phyloP scores from a whole-genome alignment of 2,888 invertebrate species.

The Colostygia pectinataria region DNA sequence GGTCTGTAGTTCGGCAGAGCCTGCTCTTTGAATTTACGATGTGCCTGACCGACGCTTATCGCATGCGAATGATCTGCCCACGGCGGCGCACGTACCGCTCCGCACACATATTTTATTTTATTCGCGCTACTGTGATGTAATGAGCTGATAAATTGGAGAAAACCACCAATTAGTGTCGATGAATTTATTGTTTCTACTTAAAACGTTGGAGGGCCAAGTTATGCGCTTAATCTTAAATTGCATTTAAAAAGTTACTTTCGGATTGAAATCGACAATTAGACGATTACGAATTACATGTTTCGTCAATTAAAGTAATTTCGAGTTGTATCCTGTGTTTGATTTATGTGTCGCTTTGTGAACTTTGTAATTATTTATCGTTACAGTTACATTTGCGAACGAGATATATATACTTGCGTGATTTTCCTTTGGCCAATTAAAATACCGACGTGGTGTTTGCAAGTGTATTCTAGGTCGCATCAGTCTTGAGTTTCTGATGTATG shows the following conservation, averaged over 20 bases:
- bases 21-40: constrained; percentile 82
- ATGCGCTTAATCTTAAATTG: constrained; percentile 74
- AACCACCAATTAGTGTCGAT: constrained; percentile 84
- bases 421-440: constrained; percentile 14
- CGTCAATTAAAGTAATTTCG: constrained; percentile 36
- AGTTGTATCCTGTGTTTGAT: constrained; percentile 31
- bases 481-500: constrained; percentile 45
- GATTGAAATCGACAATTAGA: constrained; percentile 59
- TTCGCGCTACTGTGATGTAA: constrained; percentile 84
- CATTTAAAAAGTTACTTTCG: constrained; percentile 67
- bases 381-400: constrained; percentile 16
- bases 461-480: constrained; percentile 21
- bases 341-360: constrained; percentile 24
- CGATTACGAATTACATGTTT: constrained; percentile 37
- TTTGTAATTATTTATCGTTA: constrained; percentile 24
- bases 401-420: constrained; percentile 10
- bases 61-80: constrained; percentile 82
- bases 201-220: constrained; percentile 79
- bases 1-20: constrained; percentile 78
- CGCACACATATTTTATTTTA: constrained; percentile 82
- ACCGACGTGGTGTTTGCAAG: not conserved
- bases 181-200: constrained; percentile 84
- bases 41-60: constrained; percentile 82
- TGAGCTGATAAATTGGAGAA: constrained; percentile 83
- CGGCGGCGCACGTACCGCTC: constrained; percentile 79